Conservation (phyloP, 2,113 vertebrate species). For the Hiodon alosoides region DNA sequence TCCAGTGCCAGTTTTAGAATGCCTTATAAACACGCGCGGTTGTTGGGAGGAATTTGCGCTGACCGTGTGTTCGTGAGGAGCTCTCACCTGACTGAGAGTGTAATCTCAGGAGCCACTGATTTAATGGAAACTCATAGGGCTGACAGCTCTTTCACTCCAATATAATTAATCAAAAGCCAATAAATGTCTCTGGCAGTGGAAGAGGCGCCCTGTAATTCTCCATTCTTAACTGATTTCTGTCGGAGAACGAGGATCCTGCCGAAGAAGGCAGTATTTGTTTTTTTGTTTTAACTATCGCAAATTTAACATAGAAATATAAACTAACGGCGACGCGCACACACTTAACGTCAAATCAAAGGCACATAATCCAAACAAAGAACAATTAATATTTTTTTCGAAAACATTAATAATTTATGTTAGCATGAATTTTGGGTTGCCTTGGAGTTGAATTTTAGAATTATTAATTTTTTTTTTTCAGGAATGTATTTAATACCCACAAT, state of each 20-base stretch:
- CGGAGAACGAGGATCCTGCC: slow-evolving; percentile 46
- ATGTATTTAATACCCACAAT: background rate
- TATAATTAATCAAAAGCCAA: slow-evolving; percentile 59
- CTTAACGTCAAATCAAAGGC: background rate
- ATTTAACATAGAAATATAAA: background rate
- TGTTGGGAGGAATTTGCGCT: slow-evolving; percentile 38
- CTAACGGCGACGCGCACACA: background rate
- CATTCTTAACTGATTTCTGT: slow-evolving; percentile 42
- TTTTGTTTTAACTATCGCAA: slow-evolving; percentile 14
- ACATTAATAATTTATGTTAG: background rate
- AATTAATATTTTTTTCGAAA: background rate
- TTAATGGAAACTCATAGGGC: slow-evolving; percentile 56
- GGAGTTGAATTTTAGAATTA: background rate
- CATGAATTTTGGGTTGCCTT: too few species aligned
- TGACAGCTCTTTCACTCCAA: slow-evolving; percentile 50
- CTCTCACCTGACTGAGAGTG: slow-evolving; percentile 54
- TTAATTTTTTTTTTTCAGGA: background rate
- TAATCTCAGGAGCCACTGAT: slow-evolving; percentile 55
- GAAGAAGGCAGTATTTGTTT: slow-evolving; percentile 48
- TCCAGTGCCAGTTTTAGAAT: slow-evolving; percentile 30
- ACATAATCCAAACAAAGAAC: background rate
- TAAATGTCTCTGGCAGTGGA: slow-evolving; percentile 39
- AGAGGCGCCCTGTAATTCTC: slow-evolving; percentile 33
- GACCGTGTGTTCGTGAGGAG: slow-evolving; percentile 37
- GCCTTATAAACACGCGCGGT: slow-evolving; percentile 40